Percentiles rank a stretch among this genome's conserved stretches.
These are phyloP conservation scores for Tenthredo scrophulariae DNA, from an alignment of 2,888 invertebrate species.

Conservation along the genomic window DNA sequence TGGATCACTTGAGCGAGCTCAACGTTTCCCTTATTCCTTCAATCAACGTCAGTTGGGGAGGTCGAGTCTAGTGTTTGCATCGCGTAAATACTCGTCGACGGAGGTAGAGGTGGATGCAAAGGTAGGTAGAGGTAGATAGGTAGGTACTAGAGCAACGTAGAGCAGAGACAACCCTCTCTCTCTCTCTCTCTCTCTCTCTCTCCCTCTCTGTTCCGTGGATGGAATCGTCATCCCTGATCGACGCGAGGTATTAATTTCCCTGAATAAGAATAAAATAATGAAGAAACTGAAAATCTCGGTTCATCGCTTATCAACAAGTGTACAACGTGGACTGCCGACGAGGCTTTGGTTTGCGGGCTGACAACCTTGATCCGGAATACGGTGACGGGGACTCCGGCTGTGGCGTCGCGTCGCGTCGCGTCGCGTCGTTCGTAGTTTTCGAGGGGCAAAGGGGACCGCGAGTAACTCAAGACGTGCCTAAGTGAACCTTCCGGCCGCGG, in stretches of 20 bases:
- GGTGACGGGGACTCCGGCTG: not conserved
- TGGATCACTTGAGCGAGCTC: constrained; percentile 66
- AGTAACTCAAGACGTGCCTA: constrained; percentile 78
- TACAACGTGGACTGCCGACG: not conserved
- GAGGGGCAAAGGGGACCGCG: constrained; percentile 64
- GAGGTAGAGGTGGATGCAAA: not conserved
- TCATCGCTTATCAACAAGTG: not conserved
- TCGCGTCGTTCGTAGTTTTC: constrained; percentile 35
- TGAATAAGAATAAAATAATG: too few relatives aligned
- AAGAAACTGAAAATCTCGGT: not conserved
- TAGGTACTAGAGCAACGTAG: not conserved
- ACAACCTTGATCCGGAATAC: not conserved
- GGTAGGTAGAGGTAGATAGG: not conserved
- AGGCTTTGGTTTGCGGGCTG: too few relatives aligned
- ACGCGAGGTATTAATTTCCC: not conserved
- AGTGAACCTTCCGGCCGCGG: constrained; percentile 78
- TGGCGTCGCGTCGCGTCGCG: constrained; percentile 64
- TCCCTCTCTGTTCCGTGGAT: not conserved
- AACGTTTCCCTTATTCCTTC: constrained; percentile 78
- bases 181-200: not conserved
- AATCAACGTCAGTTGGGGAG: constrained; percentile 78
- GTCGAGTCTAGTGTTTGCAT: constrained; percentile 76
- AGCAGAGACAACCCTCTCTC: not conserved
- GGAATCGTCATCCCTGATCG: not conserved
- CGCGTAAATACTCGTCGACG: constrained; percentile 74